phyloP scores from a whole-genome alignment of 2,113 vertebrate species.

The Nycticorax nycticorax region DNA sequence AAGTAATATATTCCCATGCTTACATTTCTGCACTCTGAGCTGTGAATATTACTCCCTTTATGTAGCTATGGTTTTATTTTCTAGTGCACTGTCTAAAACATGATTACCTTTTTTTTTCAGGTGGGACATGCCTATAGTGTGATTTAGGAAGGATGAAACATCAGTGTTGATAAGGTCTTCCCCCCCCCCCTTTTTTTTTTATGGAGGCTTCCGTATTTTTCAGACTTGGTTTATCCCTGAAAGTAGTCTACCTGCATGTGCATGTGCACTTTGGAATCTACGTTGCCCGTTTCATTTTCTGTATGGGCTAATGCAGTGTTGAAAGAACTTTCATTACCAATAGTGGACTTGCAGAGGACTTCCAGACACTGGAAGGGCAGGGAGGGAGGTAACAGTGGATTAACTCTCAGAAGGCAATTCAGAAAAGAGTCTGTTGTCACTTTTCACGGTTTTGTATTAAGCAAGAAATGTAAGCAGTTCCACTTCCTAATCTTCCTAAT shows the following conservation, averaged over 20 bases:
- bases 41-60: background rate
- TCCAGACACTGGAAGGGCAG: background rate
- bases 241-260: background rate
- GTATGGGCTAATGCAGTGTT: background rate
- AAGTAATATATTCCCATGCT: background rate
- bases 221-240: background rate
- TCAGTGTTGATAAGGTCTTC: background rate
- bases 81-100: fast-evolving
- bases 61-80: background rate
- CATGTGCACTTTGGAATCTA: background rate
- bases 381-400: background rate
- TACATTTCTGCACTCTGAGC: background rate
- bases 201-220: background rate
- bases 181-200: background rate
- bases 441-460: background rate
- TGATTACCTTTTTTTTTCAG: background rate
- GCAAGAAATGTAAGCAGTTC: background rate
- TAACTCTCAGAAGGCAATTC: background rate
- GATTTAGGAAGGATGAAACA: background rate
- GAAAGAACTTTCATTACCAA: background rate
- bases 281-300: background rate
- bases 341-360: background rate
- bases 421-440: background rate
- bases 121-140: background rate
- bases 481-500: background rate